Percentiles rank a stretch among this genome's conserved stretches.
Evolutionary conservation across 2,888 invertebrate species (phyloP).

Genomic region (Leistus spinibarbis): DNA sequence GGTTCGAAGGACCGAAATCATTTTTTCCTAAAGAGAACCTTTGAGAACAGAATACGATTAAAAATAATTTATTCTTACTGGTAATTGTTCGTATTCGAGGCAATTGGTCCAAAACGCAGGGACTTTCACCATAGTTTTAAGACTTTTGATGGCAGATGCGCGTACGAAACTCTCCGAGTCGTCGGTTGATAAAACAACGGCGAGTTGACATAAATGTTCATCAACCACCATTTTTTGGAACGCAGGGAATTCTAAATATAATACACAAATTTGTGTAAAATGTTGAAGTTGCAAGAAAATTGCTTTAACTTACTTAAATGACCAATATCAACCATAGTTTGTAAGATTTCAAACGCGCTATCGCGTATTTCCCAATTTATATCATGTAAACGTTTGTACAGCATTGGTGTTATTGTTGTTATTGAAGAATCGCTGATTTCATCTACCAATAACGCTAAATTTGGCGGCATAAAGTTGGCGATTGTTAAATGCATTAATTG

Average conservation of each 20-base stretch:
- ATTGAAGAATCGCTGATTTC: constrained; percentile 63
- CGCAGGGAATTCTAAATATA: constrained; percentile 71
- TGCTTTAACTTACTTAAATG: constrained; percentile 66
- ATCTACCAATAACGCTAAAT: constrained; percentile 74
- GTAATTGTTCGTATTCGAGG: constrained; percentile 64
- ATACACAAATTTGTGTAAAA: neutral
- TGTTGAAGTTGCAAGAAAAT: neutral
- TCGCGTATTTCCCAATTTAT: constrained; percentile 80
- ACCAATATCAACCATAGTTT: constrained; percentile 72
- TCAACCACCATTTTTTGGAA: constrained; percentile 74
- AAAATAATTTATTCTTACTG: constrained; percentile 64
- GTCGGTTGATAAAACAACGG: constrained; percentile 68
- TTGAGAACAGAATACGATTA: neutral
- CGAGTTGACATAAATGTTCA: constrained; percentile 68
- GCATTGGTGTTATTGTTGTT: constrained; percentile 65
- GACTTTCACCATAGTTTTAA: constrained; percentile 71
- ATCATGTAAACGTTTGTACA: constrained; percentile 74
- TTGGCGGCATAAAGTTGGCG: constrained; percentile 77
- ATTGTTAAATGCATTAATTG: constrained; percentile 73
- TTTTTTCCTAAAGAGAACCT: constrained; percentile 53
- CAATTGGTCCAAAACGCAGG: constrained; percentile 70
- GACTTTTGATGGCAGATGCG: constrained; percentile 74
- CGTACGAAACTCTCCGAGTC: constrained; percentile 79
- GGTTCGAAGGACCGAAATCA: constrained; percentile 64
- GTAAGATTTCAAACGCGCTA: constrained; percentile 74